Percentiles rank a stretch among this genome's conserved stretches.
phyloP scores from a whole-genome alignment of 2,797 vertebrate species.

The Kryptopterus vitreolus region DNA sequence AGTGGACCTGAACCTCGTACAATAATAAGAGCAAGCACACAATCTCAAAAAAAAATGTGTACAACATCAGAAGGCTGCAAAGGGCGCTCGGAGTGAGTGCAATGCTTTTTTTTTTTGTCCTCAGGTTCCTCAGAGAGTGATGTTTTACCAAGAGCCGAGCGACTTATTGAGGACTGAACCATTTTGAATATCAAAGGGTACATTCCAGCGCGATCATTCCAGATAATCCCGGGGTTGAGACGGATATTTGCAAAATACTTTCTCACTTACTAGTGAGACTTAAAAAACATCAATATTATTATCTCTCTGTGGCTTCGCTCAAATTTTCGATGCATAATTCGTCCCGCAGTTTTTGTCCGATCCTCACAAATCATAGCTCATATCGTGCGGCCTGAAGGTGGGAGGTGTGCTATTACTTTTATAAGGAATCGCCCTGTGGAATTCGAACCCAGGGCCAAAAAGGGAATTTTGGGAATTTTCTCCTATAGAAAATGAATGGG shows the following conservation, averaged over 20 bases:
- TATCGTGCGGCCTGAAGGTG: too few relatives aligned
- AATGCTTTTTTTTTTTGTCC: constrained; percentile 8
- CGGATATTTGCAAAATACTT: constrained; percentile 12
- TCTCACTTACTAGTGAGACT: too few relatives aligned
- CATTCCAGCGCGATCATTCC: constrained; percentile 5
- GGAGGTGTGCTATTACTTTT: too few relatives aligned
- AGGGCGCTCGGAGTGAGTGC: background rate
- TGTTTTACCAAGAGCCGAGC: constrained; percentile 24
- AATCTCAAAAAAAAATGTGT: constrained; percentile 38
- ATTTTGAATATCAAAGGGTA: constrained; percentile 16
- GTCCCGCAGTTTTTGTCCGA: too few relatives aligned
- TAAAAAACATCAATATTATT: too few relatives aligned
- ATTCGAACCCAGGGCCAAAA: too few relatives aligned
- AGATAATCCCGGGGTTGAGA: constrained; percentile 22
- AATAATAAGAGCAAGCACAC: constrained; percentile 14
- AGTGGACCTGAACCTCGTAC: constrained; percentile 47
- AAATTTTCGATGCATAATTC: too few relatives aligned
- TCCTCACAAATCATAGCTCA: too few relatives aligned
- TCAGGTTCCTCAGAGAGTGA: constrained; percentile 6
- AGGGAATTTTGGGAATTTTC: too few relatives aligned
- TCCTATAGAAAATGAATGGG: too few relatives aligned
- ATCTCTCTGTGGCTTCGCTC: too few relatives aligned
- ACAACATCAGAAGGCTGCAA: constrained; percentile 35
- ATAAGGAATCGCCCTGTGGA: too few relatives aligned
- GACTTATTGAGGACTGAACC: constrained; percentile 2